Percentiles rank a stretch among this genome's conserved stretches.
Conservation (phyloP, 2,797 vertebrate genomes). For the Sebastolobus altivelis region DNA sequence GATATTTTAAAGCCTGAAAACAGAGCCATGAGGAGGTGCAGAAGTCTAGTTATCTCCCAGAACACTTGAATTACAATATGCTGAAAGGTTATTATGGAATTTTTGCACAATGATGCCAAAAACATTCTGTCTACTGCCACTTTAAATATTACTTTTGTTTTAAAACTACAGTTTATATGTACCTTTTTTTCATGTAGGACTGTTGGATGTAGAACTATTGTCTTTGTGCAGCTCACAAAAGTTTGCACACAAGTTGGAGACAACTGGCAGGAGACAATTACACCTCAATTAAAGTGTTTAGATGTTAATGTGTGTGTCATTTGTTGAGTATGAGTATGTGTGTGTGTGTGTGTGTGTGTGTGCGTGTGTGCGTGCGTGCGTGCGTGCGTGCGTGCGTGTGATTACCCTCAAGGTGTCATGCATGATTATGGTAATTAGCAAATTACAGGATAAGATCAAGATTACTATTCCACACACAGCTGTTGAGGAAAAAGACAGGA, state of each 20-base stretch:
- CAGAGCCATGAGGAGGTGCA: too few species aligned
- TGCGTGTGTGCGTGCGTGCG: not conserved
- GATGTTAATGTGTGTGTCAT: constrained; percentile 5
- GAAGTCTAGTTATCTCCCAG: too few species aligned
- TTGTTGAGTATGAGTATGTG: too few species aligned
- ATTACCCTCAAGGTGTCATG: constrained; percentile 44
- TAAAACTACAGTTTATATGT: too few species aligned
- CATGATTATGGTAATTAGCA: constrained; percentile 61
- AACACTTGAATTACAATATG: too few species aligned
- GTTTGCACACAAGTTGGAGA: constrained; percentile 15
- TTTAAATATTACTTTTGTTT: too few species aligned
- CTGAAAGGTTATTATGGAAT: too few species aligned
- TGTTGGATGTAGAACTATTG: not conserved
- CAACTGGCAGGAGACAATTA: constrained; percentile 40
- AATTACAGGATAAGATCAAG: constrained; percentile 58
- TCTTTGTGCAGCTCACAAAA: constrained; percentile 1
- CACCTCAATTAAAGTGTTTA: constrained; percentile 17
- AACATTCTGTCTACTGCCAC: too few species aligned
- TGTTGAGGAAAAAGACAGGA: constrained; percentile 19
- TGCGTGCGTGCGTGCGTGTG: constrained; percentile 6
- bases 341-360: not conserved
- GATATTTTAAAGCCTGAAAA: too few species aligned
- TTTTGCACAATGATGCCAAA: too few species aligned
- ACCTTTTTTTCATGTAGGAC: not conserved
- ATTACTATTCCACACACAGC: constrained; percentile 39